phyloP scores from a whole-genome alignment of 2,113 vertebrate genomes.

The rat (Rattus norvegicus) region DNA sequence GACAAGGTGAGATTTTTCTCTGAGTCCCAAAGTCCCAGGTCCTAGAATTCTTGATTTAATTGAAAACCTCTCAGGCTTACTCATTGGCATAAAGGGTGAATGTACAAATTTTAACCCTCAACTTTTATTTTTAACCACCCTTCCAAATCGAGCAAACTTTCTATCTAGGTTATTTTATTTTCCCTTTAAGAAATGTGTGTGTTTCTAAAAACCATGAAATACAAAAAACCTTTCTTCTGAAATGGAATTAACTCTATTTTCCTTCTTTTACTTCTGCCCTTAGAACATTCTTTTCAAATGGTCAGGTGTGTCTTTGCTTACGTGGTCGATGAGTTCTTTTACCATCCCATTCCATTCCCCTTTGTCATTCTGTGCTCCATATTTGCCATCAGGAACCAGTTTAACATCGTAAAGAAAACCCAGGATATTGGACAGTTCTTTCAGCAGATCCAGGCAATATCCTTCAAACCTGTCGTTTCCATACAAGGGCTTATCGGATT shows the following conservation, averaged over 20 bases:
- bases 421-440: slow-evolving; percentile 97
- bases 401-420: slow-evolving; percentile 98
- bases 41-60: neutral
- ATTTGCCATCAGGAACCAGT: slow-evolving; percentile 98
- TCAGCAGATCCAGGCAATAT: slow-evolving; percentile 97
- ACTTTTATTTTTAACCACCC: neutral
- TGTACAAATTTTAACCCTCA: neutral
- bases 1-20: neutral
- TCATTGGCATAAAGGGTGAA: neutral
- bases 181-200: neutral
- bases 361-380: slow-evolving; percentile 98
- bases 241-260: neutral
- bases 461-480: slow-evolving; percentile 99
- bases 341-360: slow-evolving; percentile 99
- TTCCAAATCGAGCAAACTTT: neutral
- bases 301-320: slow-evolving; percentile 83
- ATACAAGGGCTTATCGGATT: slow-evolving; percentile 97
- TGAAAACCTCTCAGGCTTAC: neutral
- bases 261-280: neutral
- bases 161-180: neutral
- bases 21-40: neutral
- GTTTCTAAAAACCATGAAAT: neutral
- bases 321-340: slow-evolving; percentile 98
- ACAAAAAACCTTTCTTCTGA: neutral
- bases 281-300: neutral